Conservation (phyloP, 2,113 vertebrate species). For the Myodes glareolus region DNA sequence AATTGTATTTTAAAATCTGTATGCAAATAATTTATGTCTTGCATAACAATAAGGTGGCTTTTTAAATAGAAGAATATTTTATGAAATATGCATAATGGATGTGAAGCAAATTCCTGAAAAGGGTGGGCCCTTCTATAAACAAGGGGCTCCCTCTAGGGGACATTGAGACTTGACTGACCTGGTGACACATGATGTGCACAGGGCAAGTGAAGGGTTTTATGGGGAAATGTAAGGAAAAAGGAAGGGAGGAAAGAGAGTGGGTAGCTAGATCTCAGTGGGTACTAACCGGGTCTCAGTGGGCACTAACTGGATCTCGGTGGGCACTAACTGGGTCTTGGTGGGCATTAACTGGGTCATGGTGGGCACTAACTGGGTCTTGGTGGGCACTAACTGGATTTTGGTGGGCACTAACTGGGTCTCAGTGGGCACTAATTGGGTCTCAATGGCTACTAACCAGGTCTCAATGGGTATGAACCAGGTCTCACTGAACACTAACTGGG, state of each 20-base stretch:
- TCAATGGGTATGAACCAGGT: too few relatives aligned
- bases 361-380: background rate
- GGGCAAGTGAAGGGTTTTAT: background rate
- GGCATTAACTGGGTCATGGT: too few relatives aligned
- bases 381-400: too few relatives aligned
- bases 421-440: too few relatives aligned
- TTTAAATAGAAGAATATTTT: background rate
- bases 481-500: too few relatives aligned
- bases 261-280: background rate
- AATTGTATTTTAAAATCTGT: background rate
- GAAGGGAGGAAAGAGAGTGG: background rate
- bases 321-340: too few relatives aligned
- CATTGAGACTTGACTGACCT: background rate
- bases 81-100: background rate
- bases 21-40: background rate
- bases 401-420: too few relatives aligned
- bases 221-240: background rate
- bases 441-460: too few relatives aligned
- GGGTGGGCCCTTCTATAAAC: background rate
- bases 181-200: background rate
- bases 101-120: background rate
- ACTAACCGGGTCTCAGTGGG: background rate
- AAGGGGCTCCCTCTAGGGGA: too few relatives aligned
- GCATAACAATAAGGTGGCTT: background rate
- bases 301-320: too few relatives aligned